Evolutionary conservation across 1,140 invertebrate genomes (phyloP).

Genomic region (Globodera ellingtonae): DNA sequence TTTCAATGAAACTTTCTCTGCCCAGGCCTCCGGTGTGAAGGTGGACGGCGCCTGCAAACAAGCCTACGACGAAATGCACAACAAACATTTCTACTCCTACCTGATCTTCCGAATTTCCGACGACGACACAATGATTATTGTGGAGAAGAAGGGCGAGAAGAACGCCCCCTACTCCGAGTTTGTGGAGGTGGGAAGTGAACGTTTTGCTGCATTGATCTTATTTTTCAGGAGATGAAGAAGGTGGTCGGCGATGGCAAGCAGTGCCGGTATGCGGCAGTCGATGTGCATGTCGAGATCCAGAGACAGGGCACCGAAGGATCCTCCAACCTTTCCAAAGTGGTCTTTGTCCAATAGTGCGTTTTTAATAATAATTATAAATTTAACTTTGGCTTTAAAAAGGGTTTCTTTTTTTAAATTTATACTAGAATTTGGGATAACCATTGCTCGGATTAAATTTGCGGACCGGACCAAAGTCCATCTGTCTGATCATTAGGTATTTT

Average conservation of each 20-base stretch:
- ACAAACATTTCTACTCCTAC: constrained; percentile 61
- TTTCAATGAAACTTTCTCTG: background rate
- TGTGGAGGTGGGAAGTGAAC: constrained; percentile 51
- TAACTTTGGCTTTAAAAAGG: background rate
- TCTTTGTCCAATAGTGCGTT: constrained; percentile 65
- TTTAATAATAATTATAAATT: background rate
- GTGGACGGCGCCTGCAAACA: constrained; percentile 62
- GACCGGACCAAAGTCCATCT: constrained; percentile 4
- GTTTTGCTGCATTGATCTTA: background rate
- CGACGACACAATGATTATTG: constrained; percentile 63
- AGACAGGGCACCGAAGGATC: constrained; percentile 60
- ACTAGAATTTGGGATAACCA: too few relatives aligned
- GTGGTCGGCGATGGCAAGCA: constrained; percentile 60
- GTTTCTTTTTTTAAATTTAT: too few relatives aligned
- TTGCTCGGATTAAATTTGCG: background rate
- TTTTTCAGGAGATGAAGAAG: constrained; percentile 58
- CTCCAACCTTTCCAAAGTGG: constrained; percentile 58
- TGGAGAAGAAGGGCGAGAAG: constrained; percentile 65
- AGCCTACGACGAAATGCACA: constrained; percentile 64
- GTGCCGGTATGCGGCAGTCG: constrained; percentile 64
- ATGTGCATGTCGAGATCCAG: constrained; percentile 61
- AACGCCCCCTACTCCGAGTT: constrained; percentile 63
- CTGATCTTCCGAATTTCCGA: constrained; percentile 63
- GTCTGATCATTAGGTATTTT: background rate
- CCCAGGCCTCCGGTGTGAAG: constrained; percentile 63